Percentiles rank a stretch among this genome's conserved stretches.
These are phyloP conservation scores for Salpingus planirostris DNA, from an alignment of 2,888 invertebrate genomes.

Conservation along the genomic window DNA sequence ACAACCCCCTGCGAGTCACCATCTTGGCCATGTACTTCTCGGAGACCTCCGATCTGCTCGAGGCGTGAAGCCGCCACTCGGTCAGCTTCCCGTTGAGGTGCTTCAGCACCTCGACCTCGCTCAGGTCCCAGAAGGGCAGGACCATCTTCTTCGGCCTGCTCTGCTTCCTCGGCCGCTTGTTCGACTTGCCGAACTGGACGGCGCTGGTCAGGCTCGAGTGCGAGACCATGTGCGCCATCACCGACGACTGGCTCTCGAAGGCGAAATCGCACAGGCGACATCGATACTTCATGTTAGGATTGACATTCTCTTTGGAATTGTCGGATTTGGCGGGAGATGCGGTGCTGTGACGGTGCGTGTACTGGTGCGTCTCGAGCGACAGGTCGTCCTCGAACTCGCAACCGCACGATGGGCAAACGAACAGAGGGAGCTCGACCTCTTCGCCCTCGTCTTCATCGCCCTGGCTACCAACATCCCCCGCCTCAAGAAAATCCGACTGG, in stretches of 20 bases:
- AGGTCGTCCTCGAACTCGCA: conserved; percentile 47
- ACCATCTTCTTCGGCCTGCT: conserved; percentile 44
- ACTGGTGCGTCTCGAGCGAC: conserved; percentile 44
- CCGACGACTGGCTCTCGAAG: conserved; percentile 40
- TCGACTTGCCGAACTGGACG: conserved; percentile 25
- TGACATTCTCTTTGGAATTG: conserved; percentile 39
- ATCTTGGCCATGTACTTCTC: conserved; percentile 36
- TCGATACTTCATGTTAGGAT: conserved; percentile 38
- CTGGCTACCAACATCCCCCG: conserved; percentile 47
- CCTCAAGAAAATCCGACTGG: conserved; percentile 55
- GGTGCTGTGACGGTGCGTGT: conserved; percentile 40
- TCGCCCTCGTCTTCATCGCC: conserved; percentile 36
- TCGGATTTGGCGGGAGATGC: conserved; percentile 45
- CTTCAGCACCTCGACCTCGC: conserved; percentile 30
- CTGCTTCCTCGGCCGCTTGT: conserved; percentile 43
- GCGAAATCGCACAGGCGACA: conserved; percentile 43
- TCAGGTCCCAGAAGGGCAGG: conserved; percentile 35
- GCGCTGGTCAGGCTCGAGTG: conserved; percentile 38
- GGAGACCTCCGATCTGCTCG: conserved; percentile 20
- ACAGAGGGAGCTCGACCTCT: conserved; percentile 42
- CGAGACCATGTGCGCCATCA: conserved; percentile 44
- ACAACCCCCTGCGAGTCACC: conserved; percentile 33
- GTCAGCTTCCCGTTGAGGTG: conserved; percentile 31
- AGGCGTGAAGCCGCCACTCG: conserved; percentile 25
- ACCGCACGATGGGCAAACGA: conserved; percentile 46